Base-by-base conservation (phyloP, 1,140 invertebrate species). In the Glomeris maerens region DNA sequence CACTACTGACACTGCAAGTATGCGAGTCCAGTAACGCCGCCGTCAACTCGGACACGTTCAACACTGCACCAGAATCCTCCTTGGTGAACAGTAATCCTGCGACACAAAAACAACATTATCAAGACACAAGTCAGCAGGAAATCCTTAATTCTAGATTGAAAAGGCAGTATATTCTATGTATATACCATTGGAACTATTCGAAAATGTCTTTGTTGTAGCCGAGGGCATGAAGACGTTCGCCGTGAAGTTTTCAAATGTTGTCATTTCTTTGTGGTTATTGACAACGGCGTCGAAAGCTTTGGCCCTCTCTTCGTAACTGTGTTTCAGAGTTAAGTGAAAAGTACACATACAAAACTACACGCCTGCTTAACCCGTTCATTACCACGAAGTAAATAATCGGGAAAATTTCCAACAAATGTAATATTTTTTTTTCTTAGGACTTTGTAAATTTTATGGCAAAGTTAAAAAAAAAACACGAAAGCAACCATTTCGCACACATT, bases 201-300 rank as follows among this genome's bases (percentile, higher is more conserved):
- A 52, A 28, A 56, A 28, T 27, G 17, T 40, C 49, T 58, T 14
- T 64, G 70, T 45, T 78, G 75, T 53, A 82, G 74, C 2, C n/a
- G n/a, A n/a, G n/a, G 88, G 87, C 55, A 80, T 81, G 65, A 84
- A 91, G 40, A 92, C 80, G 63, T 82, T 78, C 2, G 83, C 77
- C 52, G 84, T 79, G 65, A 92, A 92, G 47, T 89, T 83, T 70
- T 96, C 93, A 70, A 93, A 96, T 22, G 87, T 93, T 45, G 83
- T 82, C 36, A 79, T 76, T 62, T 85, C 81, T 66, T 86, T 87
- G 66, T 94, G 85, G 61, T 91, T 82, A 52, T 78, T 76, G 49
- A 90, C 81, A n/a, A 95, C 82, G 20, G 79, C 84, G 57, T 90
- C 84, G 54, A 96, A 74, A 38, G 81, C 83, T 50, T 85, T 77